Percentiles rank a stretch among this genome's conserved stretches.
phyloP scores from a whole-genome alignment of 2,888 invertebrate genomes.

The Plusia festucae region DNA sequence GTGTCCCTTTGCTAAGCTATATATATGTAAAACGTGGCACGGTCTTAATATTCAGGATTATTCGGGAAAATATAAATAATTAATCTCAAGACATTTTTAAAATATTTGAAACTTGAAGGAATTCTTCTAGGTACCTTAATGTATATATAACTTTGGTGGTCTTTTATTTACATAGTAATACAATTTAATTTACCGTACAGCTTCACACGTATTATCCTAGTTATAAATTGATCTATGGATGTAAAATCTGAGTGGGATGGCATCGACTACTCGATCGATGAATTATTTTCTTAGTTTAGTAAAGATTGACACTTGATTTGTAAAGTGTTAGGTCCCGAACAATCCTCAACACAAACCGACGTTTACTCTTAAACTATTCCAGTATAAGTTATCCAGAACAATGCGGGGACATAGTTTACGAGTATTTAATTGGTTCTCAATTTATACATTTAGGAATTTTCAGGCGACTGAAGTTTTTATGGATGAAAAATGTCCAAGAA shows the following conservation, averaged over 20 bases:
- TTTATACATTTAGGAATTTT: constrained; percentile 40
- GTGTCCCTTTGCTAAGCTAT: constrained; percentile 79
- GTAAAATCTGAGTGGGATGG: constrained; percentile 41
- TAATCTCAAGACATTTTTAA: constrained; percentile 48
- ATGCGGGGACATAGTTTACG: constrained; percentile 70
- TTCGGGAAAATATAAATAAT: constrained; percentile 48
- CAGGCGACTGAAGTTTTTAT: constrained; percentile 49
- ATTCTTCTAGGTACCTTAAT: constrained; percentile 41
- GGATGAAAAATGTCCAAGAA: constrained; percentile 17
- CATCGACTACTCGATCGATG: constrained; percentile 37
- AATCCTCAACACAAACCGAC: constrained; percentile 55
- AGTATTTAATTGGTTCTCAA: constrained; percentile 58
- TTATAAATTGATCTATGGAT: constrained; percentile 34
- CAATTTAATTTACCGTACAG: constrained; percentile 34
- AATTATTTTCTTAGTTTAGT: constrained; percentile 7
- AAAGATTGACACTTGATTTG: constrained; percentile 18
- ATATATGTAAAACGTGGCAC: constrained; percentile 64
- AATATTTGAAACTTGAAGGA: constrained; percentile 39
- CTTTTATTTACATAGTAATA: constrained; percentile 48
- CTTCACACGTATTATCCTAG: constrained; percentile 38
- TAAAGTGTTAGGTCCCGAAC: constrained; percentile 41
- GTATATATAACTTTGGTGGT: constrained; percentile 44
- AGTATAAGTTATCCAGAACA: constrained; percentile 89
- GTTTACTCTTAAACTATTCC: constrained; percentile 79
- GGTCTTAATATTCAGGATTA: constrained; percentile 58